Base-by-base conservation (phyloP, 2,113 vertebrate species). In the Saguinus midas region DNA sequence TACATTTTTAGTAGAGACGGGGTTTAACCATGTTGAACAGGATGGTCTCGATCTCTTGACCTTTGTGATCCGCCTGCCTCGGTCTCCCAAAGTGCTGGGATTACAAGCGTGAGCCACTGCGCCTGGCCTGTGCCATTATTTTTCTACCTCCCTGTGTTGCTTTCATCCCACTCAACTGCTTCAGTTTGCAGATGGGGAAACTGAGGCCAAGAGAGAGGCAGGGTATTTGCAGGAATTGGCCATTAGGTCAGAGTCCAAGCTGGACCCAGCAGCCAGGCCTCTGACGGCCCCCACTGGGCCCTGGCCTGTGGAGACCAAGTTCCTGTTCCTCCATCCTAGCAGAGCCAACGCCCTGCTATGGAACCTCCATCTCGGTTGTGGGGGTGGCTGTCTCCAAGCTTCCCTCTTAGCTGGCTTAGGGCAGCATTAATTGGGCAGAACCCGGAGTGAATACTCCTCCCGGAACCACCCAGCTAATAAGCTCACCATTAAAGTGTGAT, bases 341-440 rank as follows among this genome's bases (percentile, higher is more conserved):
- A 40, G 13, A 25, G 21, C 35, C 23, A 5, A 5, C 9, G 20
- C 4, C n/a, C 35, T 43, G 55, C 25, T 17, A 7, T 16, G 29
- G 58, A 21, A 48, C 78, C 57, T 73, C 37, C 55, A 12, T 21
- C 50, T 61, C 40, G 35, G 35, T 5, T 16, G n/a, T 25, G 52
- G 10, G 76, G 32, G 11, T 3, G 25, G 45, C 3, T 6, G 78
- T 84, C 25, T 40, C 40, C 45, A 4, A 17, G 35, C 40, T 18
- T 32, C 73, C n/a, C n/a, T 10, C 25, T 61, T 9, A 11, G 57
- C 61, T 8, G 45, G 80, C 55, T 32, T 16, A 29, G 78, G 76
- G 57, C n/a, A 64, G 64, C 32, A 32, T 18, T 70, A 83, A 90
- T 78, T 32, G 85, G 88, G n/a, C 52, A 14, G 91, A 76, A 66